Percentiles rank a stretch among this genome's conserved stretches.
Conservation (phyloP, 2,113 vertebrate genomes). For the Megaleporinus macrocephalus region DNA sequence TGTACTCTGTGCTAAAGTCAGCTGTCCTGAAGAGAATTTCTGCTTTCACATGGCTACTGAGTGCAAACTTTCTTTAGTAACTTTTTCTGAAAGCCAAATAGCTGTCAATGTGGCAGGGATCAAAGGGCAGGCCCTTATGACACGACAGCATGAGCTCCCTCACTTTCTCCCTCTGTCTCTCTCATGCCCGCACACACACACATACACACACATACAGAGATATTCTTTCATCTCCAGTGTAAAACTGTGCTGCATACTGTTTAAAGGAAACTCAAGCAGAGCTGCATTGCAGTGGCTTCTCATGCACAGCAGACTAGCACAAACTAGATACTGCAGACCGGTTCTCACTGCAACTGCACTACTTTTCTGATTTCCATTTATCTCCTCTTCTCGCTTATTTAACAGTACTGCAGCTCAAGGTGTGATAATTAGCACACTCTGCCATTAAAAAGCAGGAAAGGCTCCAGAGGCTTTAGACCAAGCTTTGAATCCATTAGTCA, state of each 20-base stretch:
- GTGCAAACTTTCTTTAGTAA: background rate
- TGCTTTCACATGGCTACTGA: conserved; percentile 4
- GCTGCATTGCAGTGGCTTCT: conserved; percentile 48
- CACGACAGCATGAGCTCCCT: background rate
- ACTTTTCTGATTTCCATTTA: background rate
- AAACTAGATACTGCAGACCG: background rate
- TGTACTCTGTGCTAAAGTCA: background rate
- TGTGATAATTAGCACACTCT: background rate
- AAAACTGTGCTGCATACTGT: conserved; percentile 16
- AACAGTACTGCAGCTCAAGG: background rate
- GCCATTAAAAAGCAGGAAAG: background rate
- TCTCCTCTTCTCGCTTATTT: background rate
- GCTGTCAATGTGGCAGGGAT: background rate
- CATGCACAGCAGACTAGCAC: conserved; percentile 10
- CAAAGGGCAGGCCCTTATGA: conserved; percentile 19
- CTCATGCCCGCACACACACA: background rate
- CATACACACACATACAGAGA: background rate
- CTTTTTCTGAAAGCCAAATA: background rate
- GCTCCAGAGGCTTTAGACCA: background rate
- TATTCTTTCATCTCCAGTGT: background rate
- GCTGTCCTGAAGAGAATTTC: background rate
- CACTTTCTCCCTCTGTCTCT: background rate
- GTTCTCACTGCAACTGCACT: background rate
- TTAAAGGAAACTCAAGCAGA: conserved; percentile 28
- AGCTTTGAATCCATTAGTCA: background rate